These are phyloP conservation scores for Lasiommata megera DNA, from an alignment of 2,888 invertebrate genomes.

Conservation along the genomic window DNA sequence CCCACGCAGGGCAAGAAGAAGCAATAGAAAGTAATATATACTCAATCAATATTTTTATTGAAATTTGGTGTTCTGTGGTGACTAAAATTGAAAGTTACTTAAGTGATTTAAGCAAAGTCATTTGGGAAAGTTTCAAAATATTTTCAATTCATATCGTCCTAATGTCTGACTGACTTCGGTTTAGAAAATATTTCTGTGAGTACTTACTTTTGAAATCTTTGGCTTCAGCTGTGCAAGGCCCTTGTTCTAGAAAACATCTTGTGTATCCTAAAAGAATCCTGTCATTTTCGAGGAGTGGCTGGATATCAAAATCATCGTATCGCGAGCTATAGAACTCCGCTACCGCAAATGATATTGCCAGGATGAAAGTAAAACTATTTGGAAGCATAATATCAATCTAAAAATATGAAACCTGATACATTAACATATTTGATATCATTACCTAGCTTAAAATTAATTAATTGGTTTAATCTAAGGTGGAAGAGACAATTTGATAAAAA, in stretches of 20 bases:
- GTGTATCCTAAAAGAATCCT: conserved; percentile 85
- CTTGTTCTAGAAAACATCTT: conserved; percentile 84
- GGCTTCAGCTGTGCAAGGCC: conserved; percentile 87
- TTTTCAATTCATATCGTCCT: too few relatives aligned
- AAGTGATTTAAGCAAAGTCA: too few relatives aligned
- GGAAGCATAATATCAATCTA: not conserved
- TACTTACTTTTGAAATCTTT: conserved; percentile 86
- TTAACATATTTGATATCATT: not conserved
- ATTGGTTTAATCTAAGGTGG: too few relatives aligned
- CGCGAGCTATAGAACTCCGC: conserved; percentile 83
- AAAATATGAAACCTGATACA: not conserved
- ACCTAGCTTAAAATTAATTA: too few relatives aligned
- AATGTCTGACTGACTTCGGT: not conserved
- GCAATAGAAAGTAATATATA: too few relatives aligned
- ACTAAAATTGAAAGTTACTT: too few relatives aligned
- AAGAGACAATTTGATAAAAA: too few relatives aligned
- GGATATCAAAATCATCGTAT: conserved; percentile 87
- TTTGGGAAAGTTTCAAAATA: too few relatives aligned
- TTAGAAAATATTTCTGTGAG: not conserved
- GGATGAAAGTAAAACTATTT: conserved; percentile 32
- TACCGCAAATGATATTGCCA: conserved; percentile 37
- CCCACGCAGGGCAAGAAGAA: too few relatives aligned
- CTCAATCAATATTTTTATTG: too few relatives aligned
- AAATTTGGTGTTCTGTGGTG: too few relatives aligned
- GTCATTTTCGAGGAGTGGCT: conserved; percentile 85